Base-by-base conservation (phyloP, 2,888 invertebrate genomes). In the Agriopis aurantiaria region DNA sequence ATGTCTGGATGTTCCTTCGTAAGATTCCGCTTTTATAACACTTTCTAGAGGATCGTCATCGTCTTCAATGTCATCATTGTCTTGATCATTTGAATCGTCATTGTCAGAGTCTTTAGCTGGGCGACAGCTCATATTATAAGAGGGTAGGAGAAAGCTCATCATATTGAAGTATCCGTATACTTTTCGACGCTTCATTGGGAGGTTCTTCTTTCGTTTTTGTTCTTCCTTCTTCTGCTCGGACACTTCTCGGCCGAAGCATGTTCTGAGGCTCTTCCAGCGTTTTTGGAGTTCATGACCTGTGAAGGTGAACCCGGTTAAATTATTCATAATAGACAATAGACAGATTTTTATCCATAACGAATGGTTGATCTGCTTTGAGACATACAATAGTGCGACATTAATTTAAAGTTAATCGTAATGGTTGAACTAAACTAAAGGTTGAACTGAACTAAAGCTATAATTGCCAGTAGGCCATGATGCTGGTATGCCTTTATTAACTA, bases 191-290 rank as follows among this genome's bases (percentile, higher is more conserved):
- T 84, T 87, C 0, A 80, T 72, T 0, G 77, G 73, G 40, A 79
- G 75, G 48, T 82, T 78, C 0, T 72, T 76, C 49, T 81, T 80
- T n/a, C 69, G 74, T 43, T 80, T 78, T n/a, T 68, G 10, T 8
- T 72, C 70, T 51, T 89, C 87, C 74, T 82, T 87, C 67, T 79
- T 86, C 63, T 88, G 87, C 4, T 82, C 48, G 0, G 75, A 65
- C 0, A 89, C 68, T 77, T 91, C 88, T 75, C 90, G 80, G 3
- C 85, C 80, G 82, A 89, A 91, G 68, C 87, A 90, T 3, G 88
- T 88, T 57, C 89, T 80, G 7, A 88, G 84, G 61, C 85, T 89
- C 68, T 88, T 90, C 89, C 88, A 90, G 8, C 88, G 85, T 69
- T 81, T 86, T 68, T 88, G 85, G 0, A 90, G 71, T 69, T 88